Conservation (phyloP, 1,140 invertebrate genomes). For the Gonatopus flavifemur region DNA sequence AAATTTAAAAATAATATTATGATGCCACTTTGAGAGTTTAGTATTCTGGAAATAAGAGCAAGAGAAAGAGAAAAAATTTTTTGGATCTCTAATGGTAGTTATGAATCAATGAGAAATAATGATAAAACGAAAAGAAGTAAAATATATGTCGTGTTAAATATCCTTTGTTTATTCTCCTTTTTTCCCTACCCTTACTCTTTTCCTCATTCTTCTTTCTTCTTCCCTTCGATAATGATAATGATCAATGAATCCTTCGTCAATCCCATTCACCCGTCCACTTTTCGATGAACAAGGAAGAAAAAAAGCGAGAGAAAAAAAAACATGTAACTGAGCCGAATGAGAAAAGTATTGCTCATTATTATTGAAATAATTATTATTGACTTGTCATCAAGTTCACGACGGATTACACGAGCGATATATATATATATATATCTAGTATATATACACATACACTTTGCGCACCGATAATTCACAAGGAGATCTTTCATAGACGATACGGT, state of each 20-base stretch:
- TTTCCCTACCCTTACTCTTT: not conserved
- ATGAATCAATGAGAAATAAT: constrained; percentile 48
- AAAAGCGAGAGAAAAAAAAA: not conserved
- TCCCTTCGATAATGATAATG: no score
- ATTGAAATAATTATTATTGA: no score
- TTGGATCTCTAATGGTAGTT: constrained; percentile 50
- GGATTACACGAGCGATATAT: no score
- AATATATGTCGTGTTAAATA: constrained; percentile 53
- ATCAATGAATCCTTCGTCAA: no score
- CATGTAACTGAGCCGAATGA: no score
- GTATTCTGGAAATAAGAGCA: constrained; percentile 35
- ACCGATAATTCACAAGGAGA: no score
- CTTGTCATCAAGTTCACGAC: no score
- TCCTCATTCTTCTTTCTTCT: not conserved
- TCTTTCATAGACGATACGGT: no score
- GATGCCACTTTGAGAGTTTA: constrained; percentile 53
- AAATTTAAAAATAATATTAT: constrained; percentile 54
- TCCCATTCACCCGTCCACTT: not conserved
- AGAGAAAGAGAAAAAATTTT: constrained; percentile 26
- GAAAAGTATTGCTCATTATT: no score
- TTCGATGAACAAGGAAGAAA: not conserved
- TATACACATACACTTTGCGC: constrained; percentile 26
- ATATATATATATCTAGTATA: no score
- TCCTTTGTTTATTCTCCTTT: no score
- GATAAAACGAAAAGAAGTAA: constrained; percentile 39